phyloP scores from a whole-genome alignment of 2,888 invertebrate species.

The Oxyteleia sp. region DNA sequence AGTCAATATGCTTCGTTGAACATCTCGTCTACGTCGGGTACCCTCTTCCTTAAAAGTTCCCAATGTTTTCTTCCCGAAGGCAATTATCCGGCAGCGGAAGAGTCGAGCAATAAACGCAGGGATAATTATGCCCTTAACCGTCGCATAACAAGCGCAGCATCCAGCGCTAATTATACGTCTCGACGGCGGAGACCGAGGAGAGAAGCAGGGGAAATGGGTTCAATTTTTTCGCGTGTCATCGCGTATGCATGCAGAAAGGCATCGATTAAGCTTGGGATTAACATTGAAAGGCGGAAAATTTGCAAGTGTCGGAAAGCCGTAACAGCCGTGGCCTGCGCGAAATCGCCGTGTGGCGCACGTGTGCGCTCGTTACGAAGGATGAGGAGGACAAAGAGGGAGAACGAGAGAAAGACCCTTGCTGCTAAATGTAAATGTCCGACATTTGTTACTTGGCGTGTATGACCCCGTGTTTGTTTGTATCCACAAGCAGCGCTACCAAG shows the following conservation, averaged over 20 bases:
- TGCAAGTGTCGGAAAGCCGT: conserved; percentile 79
- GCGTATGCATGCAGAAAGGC: conserved; percentile 75
- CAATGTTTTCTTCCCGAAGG: too few species aligned
- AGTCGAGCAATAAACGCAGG: conserved; percentile 53
- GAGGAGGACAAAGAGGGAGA: conserved; percentile 36
- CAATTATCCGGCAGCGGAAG: conserved; percentile 60
- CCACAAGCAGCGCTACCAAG: conserved; percentile 66
- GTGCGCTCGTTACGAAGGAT: conserved; percentile 74
- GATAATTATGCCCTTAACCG: conserved; percentile 62
- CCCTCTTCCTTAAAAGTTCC: too few species aligned
- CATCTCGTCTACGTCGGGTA: too few species aligned
- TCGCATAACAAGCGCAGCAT: conserved; percentile 57
- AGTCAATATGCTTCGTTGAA: too few species aligned
- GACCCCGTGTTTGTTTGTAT: conserved; percentile 85
- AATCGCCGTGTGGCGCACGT: conserved; percentile 73
- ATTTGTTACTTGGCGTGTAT: conserved; percentile 86
- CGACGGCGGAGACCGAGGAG: neutral
- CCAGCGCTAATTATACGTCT: conserved; percentile 50
- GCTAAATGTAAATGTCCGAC: conserved; percentile 87
- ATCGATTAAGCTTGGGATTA: conserved; percentile 81
- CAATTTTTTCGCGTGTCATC: conserved; percentile 72
- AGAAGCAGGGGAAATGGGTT: conserved; percentile 8
- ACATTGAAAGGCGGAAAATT: conserved; percentile 82
- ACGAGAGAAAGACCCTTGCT: conserved; percentile 75
- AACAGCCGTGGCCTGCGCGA: conserved; percentile 57